These are phyloP conservation scores for Arctopsyche grandis DNA, from an alignment of 1,140 invertebrate species.

Conservation along the genomic window DNA sequence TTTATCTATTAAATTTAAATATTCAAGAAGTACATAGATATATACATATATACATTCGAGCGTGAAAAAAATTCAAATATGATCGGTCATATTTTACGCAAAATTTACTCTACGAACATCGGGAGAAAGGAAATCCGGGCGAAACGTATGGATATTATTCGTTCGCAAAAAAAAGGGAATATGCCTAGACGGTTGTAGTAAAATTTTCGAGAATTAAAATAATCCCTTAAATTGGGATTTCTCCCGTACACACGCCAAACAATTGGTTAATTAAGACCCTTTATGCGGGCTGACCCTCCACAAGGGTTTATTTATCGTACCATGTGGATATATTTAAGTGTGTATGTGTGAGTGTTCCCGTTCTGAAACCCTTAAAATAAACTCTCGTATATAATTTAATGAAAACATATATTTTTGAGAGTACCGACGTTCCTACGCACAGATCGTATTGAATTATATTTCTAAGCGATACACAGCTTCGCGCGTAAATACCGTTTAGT, in stretches of 20 bases:
- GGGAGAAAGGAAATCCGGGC: not conserved
- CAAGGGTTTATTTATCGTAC: constrained; percentile 13
- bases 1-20: not conserved
- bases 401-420: not conserved
- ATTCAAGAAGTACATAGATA: not conserved
- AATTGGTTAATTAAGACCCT: constrained; percentile 29
- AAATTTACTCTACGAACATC: not conserved
- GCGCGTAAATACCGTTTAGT: not conserved
- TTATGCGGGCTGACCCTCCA: constrained; percentile 10
- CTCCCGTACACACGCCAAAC: constrained; percentile 12
- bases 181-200: not conserved
- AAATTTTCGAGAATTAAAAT: constrained; percentile 22
- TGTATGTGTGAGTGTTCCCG: not conserved
- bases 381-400: constrained; percentile 4
- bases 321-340: not conserved
- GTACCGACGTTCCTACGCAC: not conserved
- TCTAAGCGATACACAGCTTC: not conserved
- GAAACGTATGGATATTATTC: not conserved
- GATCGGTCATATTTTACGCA: not conserved
- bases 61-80: not conserved
- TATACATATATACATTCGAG: not conserved
- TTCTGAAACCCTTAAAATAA: not conserved
- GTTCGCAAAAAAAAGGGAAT: not conserved
- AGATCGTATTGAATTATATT: not conserved
- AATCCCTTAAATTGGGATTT: constrained; percentile 27